Evolutionary conservation across 2,113 vertebrate species (phyloP).

Genomic region (Mugil cephalus): DNA sequence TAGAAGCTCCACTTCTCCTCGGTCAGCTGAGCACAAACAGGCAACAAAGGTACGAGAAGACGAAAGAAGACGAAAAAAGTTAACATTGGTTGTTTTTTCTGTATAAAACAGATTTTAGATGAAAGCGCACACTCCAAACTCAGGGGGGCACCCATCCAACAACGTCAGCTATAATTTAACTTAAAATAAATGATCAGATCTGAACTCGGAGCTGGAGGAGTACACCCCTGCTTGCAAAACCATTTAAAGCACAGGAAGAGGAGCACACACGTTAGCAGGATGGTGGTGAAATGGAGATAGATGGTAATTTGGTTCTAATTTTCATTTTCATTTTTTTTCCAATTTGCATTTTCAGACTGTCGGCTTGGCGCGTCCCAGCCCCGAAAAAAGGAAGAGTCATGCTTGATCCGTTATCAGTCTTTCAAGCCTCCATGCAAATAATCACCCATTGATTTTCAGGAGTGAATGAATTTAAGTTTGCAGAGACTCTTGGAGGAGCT

Average conservation of each 20-base stretch:
- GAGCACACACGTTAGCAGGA: slow-evolving; percentile 1
- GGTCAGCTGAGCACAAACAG: slow-evolving; percentile 81
- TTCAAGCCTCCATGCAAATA: slow-evolving; percentile 71
- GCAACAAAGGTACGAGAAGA: not conserved
- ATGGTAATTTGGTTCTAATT: slow-evolving; percentile 61
- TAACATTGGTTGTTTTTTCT: not conserved
- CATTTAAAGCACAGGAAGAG: not conserved
- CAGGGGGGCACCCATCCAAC: slow-evolving; percentile 44
- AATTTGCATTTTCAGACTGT: not conserved
- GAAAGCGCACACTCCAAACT: slow-evolving; percentile 5
- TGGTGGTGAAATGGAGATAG: slow-evolving; percentile 48
- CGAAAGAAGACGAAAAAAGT: not conserved
- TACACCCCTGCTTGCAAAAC: slow-evolving; percentile 19
- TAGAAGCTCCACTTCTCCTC: slow-evolving; percentile 95
- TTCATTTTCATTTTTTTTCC: not conserved
- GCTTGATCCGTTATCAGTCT: slow-evolving; percentile 4
- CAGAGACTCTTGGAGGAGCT: slow-evolving; percentile 71
- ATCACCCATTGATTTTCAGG: slow-evolving; percentile 74
- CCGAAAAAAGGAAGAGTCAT: not conserved
- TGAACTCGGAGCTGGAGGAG: slow-evolving; percentile 25
- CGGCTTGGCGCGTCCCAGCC: not conserved
- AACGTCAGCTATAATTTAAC: not conserved
- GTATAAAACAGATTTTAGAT: not conserved
- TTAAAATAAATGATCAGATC: not conserved
- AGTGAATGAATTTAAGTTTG: slow-evolving; percentile 54